phyloP scores from a whole-genome alignment of 2,888 invertebrate species.

The Lasioglossum marginatum region DNA sequence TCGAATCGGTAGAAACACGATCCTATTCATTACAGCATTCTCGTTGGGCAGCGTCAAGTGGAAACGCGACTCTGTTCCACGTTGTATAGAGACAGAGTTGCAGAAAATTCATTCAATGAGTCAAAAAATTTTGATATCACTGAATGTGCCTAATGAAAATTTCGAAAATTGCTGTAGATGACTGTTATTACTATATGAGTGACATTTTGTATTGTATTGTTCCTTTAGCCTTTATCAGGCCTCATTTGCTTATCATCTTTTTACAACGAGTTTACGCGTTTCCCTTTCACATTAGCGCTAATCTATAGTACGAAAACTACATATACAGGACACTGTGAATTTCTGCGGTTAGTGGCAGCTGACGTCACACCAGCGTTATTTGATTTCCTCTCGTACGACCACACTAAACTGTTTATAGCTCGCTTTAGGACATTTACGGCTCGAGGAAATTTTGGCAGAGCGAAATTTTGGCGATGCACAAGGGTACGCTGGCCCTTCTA shows the following conservation, averaged over 20 bases:
- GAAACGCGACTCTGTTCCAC: not conserved
- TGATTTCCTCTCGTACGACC: not conserved
- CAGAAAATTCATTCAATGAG: not conserved
- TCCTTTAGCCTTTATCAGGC: too few relatives aligned
- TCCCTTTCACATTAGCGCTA: not conserved
- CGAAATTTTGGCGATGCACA: too few relatives aligned
- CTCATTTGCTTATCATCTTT: not conserved
- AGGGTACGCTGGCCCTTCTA: not conserved
- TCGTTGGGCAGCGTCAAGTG: not conserved
- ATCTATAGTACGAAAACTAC: not conserved
- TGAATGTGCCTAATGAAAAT: too few relatives aligned
- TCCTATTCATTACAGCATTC: conserved; percentile 1
- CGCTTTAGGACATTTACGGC: not conserved
- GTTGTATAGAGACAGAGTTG: not conserved
- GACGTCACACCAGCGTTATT: not conserved
- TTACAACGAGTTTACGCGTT: not conserved
- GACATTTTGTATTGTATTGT: not conserved
- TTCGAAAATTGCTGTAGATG: too few relatives aligned
- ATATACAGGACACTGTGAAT: not conserved
- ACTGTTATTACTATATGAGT: too few relatives aligned
- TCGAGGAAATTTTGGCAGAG: not conserved
- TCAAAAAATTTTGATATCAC: too few relatives aligned
- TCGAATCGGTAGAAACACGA: not conserved
- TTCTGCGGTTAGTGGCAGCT: not conserved
- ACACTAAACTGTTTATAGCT: not conserved